These are phyloP conservation scores for Piscicola geometra DNA, from an alignment of 2,888 invertebrate genomes.

Conservation along the genomic window DNA sequence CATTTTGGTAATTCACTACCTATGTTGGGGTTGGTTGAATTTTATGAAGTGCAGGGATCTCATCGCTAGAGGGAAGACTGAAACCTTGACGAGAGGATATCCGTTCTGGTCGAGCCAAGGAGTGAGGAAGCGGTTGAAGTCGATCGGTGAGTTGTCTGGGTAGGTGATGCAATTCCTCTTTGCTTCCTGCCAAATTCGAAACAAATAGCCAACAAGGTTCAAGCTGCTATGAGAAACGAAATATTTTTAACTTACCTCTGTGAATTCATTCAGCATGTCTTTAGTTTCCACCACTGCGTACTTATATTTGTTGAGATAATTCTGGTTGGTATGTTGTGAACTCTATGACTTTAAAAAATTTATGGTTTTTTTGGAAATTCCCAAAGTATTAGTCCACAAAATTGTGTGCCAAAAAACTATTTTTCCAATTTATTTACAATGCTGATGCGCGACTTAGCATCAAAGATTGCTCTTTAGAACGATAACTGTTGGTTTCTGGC, in stretches of 20 bases:
- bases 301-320: conserved; percentile 9
- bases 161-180: conserved; percentile 34
- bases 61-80: not conserved
- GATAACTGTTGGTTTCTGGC: no score
- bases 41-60: no score
- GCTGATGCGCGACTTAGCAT: no score
- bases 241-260: conserved; percentile 5
- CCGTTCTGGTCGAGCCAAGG: conserved; percentile 41
- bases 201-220: no score
- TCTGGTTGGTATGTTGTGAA: no score
- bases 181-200: conserved; percentile 34
- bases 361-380: no score
- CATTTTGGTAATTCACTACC: not conserved
- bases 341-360: no score
- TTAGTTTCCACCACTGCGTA: conserved; percentile 20
- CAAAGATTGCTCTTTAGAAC: no score
- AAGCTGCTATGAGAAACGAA: not conserved
- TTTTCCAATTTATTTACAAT: no score
- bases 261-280: conserved; percentile 21
- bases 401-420: no score
- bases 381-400: no score
- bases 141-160: conserved; percentile 34
- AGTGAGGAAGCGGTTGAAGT: conserved; percentile 36
- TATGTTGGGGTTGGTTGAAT: not conserved
- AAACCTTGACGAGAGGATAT: conserved; percentile 34